Conservation (phyloP, 2,888 invertebrate genomes). For the Hydrotaea cyrtoneurina region DNA sequence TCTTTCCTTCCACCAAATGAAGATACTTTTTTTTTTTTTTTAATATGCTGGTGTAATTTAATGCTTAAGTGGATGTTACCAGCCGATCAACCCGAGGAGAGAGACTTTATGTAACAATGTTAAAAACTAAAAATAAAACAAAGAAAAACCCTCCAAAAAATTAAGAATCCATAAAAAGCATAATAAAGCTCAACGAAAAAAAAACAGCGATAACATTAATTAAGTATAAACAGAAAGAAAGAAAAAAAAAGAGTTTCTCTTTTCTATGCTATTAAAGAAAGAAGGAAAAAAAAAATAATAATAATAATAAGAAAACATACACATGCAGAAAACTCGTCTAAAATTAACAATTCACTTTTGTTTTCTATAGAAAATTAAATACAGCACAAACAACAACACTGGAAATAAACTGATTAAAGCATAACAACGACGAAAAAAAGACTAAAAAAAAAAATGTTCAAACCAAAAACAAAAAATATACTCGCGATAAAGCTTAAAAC, state of each 20-base stretch:
- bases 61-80: too few relatives aligned
- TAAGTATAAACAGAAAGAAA: conserved; percentile 39
- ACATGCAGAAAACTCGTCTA: conserved; percentile 40
- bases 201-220: conserved; percentile 51
- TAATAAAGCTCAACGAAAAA: conserved; percentile 11
- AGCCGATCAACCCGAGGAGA: not conserved
- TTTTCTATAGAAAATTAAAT: conserved; percentile 69
- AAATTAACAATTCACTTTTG: conserved; percentile 72
- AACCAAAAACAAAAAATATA: conserved; percentile 13
- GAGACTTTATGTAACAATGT: conserved; percentile 46
- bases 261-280: conserved; percentile 42
- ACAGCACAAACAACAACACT: conserved; percentile 14
- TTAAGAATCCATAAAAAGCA: conserved; percentile 54
- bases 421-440: conserved; percentile 36
- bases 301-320: conserved; percentile 8
- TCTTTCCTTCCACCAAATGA: not conserved
- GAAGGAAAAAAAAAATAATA: conserved; percentile 9
- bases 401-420: conserved; percentile 55
- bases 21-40: not conserved
- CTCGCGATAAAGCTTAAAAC: conserved; percentile 33
- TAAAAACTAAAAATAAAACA: conserved; percentile 7
- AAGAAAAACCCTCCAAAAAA: conserved; percentile 9
- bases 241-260: conserved; percentile 57
- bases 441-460: conserved; percentile 34
- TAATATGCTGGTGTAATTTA: too few relatives aligned